Percentiles rank a stretch among this genome's conserved stretches.
Conservation (phyloP, 2,888 invertebrate genomes). For the Caenorhabditis japonica region DNA sequence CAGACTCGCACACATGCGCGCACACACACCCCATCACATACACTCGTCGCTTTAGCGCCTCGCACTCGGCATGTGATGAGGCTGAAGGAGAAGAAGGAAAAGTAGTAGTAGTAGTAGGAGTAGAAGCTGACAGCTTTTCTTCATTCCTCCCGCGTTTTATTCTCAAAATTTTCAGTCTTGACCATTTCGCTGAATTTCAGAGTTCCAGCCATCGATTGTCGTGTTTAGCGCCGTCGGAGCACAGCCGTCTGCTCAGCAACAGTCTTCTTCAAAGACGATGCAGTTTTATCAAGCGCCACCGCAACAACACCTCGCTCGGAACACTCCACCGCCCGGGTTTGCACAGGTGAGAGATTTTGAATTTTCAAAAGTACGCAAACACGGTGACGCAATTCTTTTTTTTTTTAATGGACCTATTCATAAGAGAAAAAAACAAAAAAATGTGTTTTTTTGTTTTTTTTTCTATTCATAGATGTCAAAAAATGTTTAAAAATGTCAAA, state of each 20-base stretch:
- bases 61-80: conserved; percentile 44
- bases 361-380: not conserved
- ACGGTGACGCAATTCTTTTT: not conserved
- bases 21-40: conserved; percentile 42
- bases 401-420: too few species aligned
- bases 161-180: too few species aligned
- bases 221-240: conserved; percentile 16
- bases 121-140: too few species aligned
- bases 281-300: conserved; percentile 52
- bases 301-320: conserved; percentile 40
- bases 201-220: conserved; percentile 15
- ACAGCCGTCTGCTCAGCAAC: conserved; percentile 3
- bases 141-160: too few species aligned
- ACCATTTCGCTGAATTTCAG: conserved; percentile 7
- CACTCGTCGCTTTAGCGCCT: conserved; percentile 31
- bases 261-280: conserved; percentile 26
- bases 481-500: too few species aligned
- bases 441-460: too few species aligned
- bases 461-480: too few species aligned
- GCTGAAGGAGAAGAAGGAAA: conserved; percentile 6
- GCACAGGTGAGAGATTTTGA: conserved; percentile 23
- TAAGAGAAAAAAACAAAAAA: too few species aligned
- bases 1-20: conserved; percentile 41
- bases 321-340: conserved; percentile 41
- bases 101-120: too few species aligned